Base-by-base conservation (phyloP, 1,140 invertebrate species). In the Heliconius congener region DNA sequence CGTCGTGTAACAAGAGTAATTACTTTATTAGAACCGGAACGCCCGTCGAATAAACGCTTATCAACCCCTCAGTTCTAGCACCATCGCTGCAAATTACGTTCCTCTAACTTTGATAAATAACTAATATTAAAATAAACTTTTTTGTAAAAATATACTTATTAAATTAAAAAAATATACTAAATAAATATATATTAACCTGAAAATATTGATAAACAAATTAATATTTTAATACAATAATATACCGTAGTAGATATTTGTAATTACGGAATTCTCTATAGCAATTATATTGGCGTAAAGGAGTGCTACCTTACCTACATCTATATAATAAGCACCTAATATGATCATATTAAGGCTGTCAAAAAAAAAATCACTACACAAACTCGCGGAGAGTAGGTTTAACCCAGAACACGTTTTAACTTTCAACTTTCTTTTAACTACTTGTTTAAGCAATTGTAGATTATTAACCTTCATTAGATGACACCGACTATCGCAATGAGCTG, bases 381-480 rank as follows among this genome's bases (percentile, higher is more conserved):
- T n/a, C 19, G n/a, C 23, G n/a, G 55, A n/a, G n/a, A 8, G 9
- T 9, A 57, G 50, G 60, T 13, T 60, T 66, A 30, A 66, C 60
- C 4, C 0, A 66, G 60, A 13, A 66, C 23, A 30, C 27, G 60
- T 66, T 66, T 27, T 1, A 66, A 16, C 60, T 66, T 16, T 66
- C 16, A 46, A 46, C 13, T 46, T 46, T 16, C 2, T 46, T 46
- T 46, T 46, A 46, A 46, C 13, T 46, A 16, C 13, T 46, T 16
- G 42, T 16, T 46, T 46, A 66, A 66, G 23, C 52, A 46, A 30
- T 23, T 87, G 81, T 80, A 88, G 90, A 91, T 88, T 87, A 90
- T 90, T 86, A 86, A 78, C 82, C 82, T 86, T 87, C 87, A 92
- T 91, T 91, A 90, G 87, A 90, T 71, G 73, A 88, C 86, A 83